phyloP scores from a whole-genome alignment of 1,140 invertebrate species.

The Drosophila ficusphila region DNA sequence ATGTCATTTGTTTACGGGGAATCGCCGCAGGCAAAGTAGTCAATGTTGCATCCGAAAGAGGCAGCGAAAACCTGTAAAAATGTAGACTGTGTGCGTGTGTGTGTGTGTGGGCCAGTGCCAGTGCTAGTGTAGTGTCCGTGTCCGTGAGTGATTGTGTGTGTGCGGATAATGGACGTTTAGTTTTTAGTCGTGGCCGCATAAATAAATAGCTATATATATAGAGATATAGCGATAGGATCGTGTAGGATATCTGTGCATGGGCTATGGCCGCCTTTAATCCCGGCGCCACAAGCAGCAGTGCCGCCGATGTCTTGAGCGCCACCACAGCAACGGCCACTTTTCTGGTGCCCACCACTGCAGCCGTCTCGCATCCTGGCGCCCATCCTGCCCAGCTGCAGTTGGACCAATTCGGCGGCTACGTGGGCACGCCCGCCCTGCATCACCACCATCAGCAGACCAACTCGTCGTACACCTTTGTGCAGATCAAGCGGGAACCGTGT shows the following conservation, averaged over 20 bases:
- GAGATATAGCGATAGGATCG: conserved; percentile 42
- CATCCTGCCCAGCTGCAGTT: conserved; percentile 31
- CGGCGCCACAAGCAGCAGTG: conserved; percentile 53
- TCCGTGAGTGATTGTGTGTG: conserved; percentile 9
- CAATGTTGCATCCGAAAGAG: conserved; percentile 68
- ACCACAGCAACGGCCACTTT: conserved; percentile 62
- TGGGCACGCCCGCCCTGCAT: conserved; percentile 49
- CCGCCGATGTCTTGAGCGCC: conserved; percentile 70
- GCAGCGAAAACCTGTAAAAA: conserved; percentile 75
- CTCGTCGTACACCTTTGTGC: conserved; percentile 83
- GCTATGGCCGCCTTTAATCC: conserved; percentile 75
- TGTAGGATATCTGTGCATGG: conserved; percentile 21
- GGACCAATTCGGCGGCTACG: conserved; percentile 51
- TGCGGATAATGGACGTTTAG: conserved; percentile 66
- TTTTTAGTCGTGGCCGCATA: conserved; percentile 49
- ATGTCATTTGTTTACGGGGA: conserved; percentile 81
- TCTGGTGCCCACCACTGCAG: conserved; percentile 57
- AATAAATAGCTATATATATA: conserved; percentile 35
- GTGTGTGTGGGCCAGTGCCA: conserved; percentile 31
- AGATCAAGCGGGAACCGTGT: conserved; percentile 87
- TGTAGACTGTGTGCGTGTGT: conserved; percentile 68
- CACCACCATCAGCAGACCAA: conserved; percentile 74
- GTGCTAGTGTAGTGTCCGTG: conserved; percentile 54
- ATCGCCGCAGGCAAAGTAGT: conserved; percentile 62
- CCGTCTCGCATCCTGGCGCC: conserved; percentile 39